A percentile compares a stretch with the other conserved stretches of the same genome.
phyloP scores from a whole-genome alignment of 2,888 invertebrate species.

The Nemoura dubitans region DNA sequence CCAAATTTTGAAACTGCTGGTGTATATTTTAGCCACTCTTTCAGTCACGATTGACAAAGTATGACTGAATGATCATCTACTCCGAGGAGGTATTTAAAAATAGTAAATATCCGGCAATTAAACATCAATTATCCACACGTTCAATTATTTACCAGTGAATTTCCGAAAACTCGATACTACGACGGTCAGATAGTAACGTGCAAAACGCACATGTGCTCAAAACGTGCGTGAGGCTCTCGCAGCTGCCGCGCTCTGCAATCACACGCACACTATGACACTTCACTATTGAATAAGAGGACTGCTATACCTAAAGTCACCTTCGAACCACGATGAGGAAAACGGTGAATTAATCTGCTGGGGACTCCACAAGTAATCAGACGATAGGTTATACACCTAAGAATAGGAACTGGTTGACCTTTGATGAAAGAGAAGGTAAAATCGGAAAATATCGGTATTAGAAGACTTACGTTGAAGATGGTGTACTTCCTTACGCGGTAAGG shows the following conservation, averaged over 20 bases:
- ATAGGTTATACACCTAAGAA: slow-evolving; percentile 1
- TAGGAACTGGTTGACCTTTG: slow-evolving; percentile 7
- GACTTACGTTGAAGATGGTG: neutral
- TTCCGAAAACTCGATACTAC: neutral
- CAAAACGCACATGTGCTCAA: neutral
- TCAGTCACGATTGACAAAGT: neutral
- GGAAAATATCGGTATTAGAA: neutral
- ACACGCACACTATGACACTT: too few species aligned
- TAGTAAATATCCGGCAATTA: neutral
- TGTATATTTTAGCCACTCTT: neutral
- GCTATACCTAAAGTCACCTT: neutral
- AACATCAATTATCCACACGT: neutral
- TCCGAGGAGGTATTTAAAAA: neutral
- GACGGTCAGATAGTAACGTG: neutral
- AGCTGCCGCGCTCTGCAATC: neutral
- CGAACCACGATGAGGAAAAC: neutral
- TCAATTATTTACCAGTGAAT: neutral
- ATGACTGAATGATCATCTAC: neutral
- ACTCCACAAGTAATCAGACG: neutral
- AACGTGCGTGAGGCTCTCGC: neutral
- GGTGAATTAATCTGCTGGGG: neutral
- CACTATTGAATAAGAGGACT: too few species aligned
- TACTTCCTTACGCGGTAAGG: neutral
- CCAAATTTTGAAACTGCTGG: neutral
- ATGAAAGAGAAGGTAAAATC: slow-evolving; percentile 7